Evolutionary conservation across 2,888 invertebrate genomes (phyloP).

Genomic region (Clanis bilineata): DNA sequence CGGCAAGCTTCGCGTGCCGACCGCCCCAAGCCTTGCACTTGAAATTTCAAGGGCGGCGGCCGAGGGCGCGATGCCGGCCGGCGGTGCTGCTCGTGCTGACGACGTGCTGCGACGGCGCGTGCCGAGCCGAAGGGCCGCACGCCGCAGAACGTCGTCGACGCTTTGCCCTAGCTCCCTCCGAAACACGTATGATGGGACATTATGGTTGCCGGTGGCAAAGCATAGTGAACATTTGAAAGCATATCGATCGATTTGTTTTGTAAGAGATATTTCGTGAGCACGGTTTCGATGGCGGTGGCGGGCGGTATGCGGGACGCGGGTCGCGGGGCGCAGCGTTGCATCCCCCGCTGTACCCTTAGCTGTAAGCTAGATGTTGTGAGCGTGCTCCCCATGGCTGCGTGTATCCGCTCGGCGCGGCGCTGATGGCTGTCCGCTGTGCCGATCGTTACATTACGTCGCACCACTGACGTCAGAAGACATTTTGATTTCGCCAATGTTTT

Average conservation of each 20-base stretch:
- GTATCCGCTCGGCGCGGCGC: slow-evolving; percentile 15
- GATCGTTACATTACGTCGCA: slow-evolving; percentile 11
- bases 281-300: slow-evolving; percentile 36
- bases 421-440: slow-evolving; percentile 13
- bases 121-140: slow-evolving; percentile 7
- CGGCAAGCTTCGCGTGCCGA: slow-evolving; percentile 27
- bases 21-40: slow-evolving; percentile 45
- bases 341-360: slow-evolving; percentile 36
- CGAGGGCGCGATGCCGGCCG: not conserved
- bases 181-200: not conserved
- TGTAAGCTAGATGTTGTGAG: slow-evolving; percentile 34
- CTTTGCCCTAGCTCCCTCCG: not conserved
- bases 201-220: slow-evolving; percentile 35
- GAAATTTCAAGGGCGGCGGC: slow-evolving; percentile 44
- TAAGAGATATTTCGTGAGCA: slow-evolving; percentile 62
- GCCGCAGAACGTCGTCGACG: slow-evolving; percentile 17
- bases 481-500: slow-evolving; percentile 52
- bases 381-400: slow-evolving; percentile 22
- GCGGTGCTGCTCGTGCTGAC: slow-evolving; percentile 7
- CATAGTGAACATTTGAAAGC: slow-evolving; percentile 51
- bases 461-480: slow-evolving; percentile 40
- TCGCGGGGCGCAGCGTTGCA: slow-evolving; percentile 48
- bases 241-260: slow-evolving; percentile 77
- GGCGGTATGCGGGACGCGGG: slow-evolving; percentile 52
- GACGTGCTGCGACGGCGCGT: slow-evolving; percentile 17